A percentile compares a stretch with the other conserved stretches of the same genome.
Evolutionary conservation across 2,113 vertebrate genomes (phyloP).

Genomic region (Brienomyrus brachyistius): DNA sequence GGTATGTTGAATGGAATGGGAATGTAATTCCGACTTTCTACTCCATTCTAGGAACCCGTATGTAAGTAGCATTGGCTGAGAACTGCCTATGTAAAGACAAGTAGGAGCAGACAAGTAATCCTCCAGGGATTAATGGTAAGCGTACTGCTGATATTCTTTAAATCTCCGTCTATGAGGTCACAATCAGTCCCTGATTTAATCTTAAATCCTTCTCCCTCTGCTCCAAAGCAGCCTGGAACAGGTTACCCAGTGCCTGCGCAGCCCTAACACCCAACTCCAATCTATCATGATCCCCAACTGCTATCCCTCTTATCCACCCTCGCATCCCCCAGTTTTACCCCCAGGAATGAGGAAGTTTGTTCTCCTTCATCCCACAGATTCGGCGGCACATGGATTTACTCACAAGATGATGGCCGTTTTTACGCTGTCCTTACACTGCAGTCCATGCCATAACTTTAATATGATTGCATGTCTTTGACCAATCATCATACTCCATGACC

Average conservation of each 20-base stretch:
- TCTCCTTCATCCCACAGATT: neutral
- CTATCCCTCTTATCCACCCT: neutral
- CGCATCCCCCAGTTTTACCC: neutral
- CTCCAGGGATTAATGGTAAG: neutral
- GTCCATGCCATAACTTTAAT: neutral
- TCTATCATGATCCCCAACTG: neutral
- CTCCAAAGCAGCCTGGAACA: neutral
- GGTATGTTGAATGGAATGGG: neutral
- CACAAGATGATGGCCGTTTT: neutral
- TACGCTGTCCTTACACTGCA: neutral
- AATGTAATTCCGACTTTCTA: neutral
- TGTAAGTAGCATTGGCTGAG: neutral
- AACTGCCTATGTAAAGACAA: neutral
- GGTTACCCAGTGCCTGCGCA: neutral
- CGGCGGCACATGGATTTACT: neutral
- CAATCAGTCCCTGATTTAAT: neutral
- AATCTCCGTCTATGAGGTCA: neutral
- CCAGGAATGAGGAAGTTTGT: neutral
- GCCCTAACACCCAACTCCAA: neutral
- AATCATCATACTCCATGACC: neutral
- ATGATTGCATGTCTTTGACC: neutral
- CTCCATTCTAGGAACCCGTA: too few species aligned
- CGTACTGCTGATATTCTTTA: neutral
- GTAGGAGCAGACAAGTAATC: neutral
- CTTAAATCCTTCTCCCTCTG: neutral